Evolutionary conservation across 2,113 vertebrate species (phyloP), one percentile per base, ranked within the genome.

Genomic region (Dasyprocta punctata): DNA sequence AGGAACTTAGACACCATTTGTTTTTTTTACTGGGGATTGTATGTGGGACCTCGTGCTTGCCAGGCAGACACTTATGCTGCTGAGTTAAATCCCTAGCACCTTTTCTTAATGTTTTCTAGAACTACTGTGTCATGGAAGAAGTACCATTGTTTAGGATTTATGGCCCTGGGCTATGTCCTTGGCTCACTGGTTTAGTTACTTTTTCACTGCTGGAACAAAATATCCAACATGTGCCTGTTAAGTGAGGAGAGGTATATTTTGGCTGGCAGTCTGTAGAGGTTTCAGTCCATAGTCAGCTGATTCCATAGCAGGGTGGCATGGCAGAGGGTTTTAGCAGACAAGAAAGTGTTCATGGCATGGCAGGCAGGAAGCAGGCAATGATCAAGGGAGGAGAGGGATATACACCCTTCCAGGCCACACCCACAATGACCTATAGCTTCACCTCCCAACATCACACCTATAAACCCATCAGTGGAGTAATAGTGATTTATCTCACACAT

Each of bases 131-230:
- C 16, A 4, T 20, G 47, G 52, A 1, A 41, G 33, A 9, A 89
- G 81, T 47, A 17, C n/a, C 28, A 20, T 30, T 17, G 33, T 4
- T 0, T 0, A 5, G 33, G 26, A 30, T 28, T 13, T 7, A 2
- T n/a, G 33, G 36, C 8, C 0, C 41, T 0, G 33, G 61, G 22
- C 58, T n/a, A 9, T 24, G 6, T 19, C 13, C 4, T 44, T 19
- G 2, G 17, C 19, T 71, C 19, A 38, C 67, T 71, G 38, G 26
- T 38, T 41, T 38, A 24, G 69, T 73, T 73, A 24, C n/a, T 73
- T 73, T 26, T n/a, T 12, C 10, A 73, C 24, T 41, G 69, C 69
- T 73, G 69, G 69, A 26, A 73, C 9, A 41, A 73, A 73, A 73
- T 41, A 20, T n/a, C n/a, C 20, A 73, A 41, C 24, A 41, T 24